Base-by-base conservation (phyloP, 2,113 vertebrate species). In the Anolis carolinensis region DNA sequence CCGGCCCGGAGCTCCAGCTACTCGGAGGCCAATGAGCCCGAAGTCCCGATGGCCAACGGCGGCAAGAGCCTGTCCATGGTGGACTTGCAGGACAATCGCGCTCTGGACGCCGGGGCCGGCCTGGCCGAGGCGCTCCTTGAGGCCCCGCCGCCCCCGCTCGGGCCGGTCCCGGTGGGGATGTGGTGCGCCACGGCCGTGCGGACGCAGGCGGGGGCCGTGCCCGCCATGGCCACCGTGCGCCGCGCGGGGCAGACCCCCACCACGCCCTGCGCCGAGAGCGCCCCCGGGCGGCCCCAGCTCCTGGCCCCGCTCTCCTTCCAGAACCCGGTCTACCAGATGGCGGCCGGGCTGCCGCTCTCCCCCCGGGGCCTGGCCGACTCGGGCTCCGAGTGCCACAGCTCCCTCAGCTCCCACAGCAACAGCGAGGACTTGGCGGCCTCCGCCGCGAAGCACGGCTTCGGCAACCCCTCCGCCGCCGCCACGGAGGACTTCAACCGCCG, bases 301-400 rank as follows among this genome's bases (percentile, higher is more conserved):
- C 89, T 99, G 79, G 98, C 98, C 0, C 98, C 99, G 0, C 96
- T 99, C 36, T 99, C 98, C 86, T 99, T 99, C 96, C 99, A 99
- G 96, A 99, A 99, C 94, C 99, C 98, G 0, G 98, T 99, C 55
- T 99, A 99, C 96, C 98, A 99, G 96, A 99, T 99, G 98, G 98
- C 98, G 0, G 98, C 98, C 0, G 98, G 98, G 79, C 95, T 99
- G 92, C 98, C 98, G 0, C 96, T 99, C 81, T 99, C 98, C 0
- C 98, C 98, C 0, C 97, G 98, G 0, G 98, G 97, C 34, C 93
- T 98, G 78, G 97, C 95, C 0, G 98, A 99, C 96, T 99, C 98
- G 0, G 97, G 98, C 88, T 99, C 98, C 0, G 98, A 99, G 95
- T 98, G 98, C 96, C 98, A 99, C 95, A 99, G 98, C 91, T 99